phyloP scores from a whole-genome alignment of 2,113 vertebrate genomes.

The Podarcis cretensis region DNA sequence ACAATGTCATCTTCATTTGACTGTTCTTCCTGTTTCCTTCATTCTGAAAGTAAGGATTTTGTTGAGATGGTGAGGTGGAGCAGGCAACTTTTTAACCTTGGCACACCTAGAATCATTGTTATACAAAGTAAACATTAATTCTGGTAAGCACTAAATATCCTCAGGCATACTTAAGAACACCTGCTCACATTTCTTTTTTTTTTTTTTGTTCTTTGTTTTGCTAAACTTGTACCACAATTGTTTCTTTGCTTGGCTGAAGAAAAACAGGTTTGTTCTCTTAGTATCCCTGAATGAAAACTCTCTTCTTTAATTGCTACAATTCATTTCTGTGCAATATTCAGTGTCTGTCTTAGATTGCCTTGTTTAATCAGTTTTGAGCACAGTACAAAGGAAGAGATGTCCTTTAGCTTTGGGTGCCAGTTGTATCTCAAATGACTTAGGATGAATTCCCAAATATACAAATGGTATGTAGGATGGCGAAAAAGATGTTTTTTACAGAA shows the following conservation, averaged over 20 bases:
- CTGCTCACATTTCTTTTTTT: constrained; percentile 3
- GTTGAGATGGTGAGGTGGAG: constrained; percentile 20
- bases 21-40: not conserved
- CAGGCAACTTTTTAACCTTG: not conserved
- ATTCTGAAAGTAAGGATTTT: constrained; percentile 1
- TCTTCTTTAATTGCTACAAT: not conserved
- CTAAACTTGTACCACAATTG: constrained; percentile 19
- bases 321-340: not conserved
- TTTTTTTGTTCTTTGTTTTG: not conserved
- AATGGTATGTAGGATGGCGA: not conserved
- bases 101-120: constrained; percentile 15
- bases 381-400: not conserved
- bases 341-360: not conserved
- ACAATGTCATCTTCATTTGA: not conserved
- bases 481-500: not conserved
- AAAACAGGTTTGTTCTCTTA: constrained; percentile 67
- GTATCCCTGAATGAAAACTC: constrained; percentile 36
- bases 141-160: constrained; percentile 16
- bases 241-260: constrained; percentile 44
- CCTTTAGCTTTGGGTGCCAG: not conserved
- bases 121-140: constrained; percentile 34
- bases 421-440: not conserved
- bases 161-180: constrained; percentile 30
- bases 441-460: not conserved
- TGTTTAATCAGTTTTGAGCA: not conserved